Evolutionary conservation across 2,113 vertebrate species (phyloP).

Genomic region (Zeus faber): DNA sequence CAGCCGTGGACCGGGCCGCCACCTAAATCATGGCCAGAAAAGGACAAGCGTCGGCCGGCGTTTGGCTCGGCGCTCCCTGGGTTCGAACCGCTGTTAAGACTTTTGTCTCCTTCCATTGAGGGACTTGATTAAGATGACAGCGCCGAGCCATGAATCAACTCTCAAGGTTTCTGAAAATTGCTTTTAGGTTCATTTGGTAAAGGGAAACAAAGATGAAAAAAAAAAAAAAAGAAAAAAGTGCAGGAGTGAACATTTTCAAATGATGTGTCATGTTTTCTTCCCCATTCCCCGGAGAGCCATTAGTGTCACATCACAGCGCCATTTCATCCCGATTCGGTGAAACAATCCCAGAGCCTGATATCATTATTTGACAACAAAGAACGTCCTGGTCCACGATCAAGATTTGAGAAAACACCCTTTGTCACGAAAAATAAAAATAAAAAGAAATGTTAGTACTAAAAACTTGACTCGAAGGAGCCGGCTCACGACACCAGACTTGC

Average conservation of each 20-base stretch:
- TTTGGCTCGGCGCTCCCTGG: constrained; percentile 87
- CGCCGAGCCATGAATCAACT: constrained; percentile 88
- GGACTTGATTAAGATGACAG: constrained; percentile 93
- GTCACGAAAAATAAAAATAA: too few relatives aligned
- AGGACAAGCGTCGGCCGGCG: constrained; percentile 88
- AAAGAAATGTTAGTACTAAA: too few relatives aligned
- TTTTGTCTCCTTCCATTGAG: constrained; percentile 90
- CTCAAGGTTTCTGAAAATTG: constrained; percentile 82
- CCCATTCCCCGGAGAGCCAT: constrained; percentile 46
- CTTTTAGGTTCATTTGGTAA: constrained; percentile 73
- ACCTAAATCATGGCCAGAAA: constrained; percentile 96
- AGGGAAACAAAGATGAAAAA: too few relatives aligned
- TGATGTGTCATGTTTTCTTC: constrained; percentile 68
- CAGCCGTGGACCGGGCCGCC: constrained; percentile 83
- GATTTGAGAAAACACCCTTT: too few relatives aligned
- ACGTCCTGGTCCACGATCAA: too few relatives aligned
- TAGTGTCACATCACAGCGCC: constrained; percentile 38
- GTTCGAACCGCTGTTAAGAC: constrained; percentile 82
- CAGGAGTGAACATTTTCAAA: constrained; percentile 72
- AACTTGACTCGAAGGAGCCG: too few relatives aligned
- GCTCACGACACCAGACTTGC: too few relatives aligned
- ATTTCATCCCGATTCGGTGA: constrained; percentile 22
- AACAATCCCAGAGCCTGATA: too few relatives aligned
- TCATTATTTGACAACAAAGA: too few relatives aligned
- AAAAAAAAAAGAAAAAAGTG: constrained; percentile 71